A percentile compares a stretch with the other conserved stretches of the same genome.
Evolutionary conservation across 2,113 vertebrate genomes (phyloP).

Genomic region (Pituophis catenifer): DNA sequence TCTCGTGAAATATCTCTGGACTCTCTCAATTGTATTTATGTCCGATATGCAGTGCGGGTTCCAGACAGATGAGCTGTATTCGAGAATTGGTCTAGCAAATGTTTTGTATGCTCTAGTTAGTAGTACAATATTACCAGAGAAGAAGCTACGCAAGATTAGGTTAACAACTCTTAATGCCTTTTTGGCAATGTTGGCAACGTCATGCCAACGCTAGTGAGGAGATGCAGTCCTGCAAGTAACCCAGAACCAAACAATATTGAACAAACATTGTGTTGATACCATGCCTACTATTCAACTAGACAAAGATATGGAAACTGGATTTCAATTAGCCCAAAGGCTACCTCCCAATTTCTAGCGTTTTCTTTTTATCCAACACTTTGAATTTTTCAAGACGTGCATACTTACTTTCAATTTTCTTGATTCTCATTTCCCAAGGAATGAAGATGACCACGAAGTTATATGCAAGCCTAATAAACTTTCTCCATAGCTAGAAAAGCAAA

Average conservation of each 20-base stretch:
- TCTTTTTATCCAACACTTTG: not conserved
- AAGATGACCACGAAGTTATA: slow-evolving; percentile 92
- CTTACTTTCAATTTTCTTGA: slow-evolving; percentile 99
- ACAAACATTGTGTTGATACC: not conserved
- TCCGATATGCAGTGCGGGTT: too few species aligned
- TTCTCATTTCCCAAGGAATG: slow-evolving; percentile 97
- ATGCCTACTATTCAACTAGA: not conserved
- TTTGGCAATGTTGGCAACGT: too few species aligned
- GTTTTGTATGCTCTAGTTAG: too few species aligned
- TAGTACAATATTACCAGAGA: too few species aligned
- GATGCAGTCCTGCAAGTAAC: not conserved
- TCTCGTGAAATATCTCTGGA: too few species aligned
- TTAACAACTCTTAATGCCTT: too few species aligned
- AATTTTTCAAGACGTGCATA: not conserved
- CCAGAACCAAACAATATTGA: not conserved
- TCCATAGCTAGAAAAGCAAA: slow-evolving; percentile 80
- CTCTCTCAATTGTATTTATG: too few species aligned
- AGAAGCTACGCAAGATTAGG: too few species aligned
- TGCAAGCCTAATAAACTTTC: slow-evolving; percentile 82
- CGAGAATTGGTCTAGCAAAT: too few species aligned
- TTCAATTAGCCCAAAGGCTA: not conserved
- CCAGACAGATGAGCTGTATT: too few species aligned
- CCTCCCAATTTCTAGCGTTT: not conserved
- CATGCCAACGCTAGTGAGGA: not conserved
- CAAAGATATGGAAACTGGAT: not conserved